These are phyloP conservation scores for Arctia plantaginis DNA, from an alignment of 2,888 invertebrate genomes.

Conservation along the genomic window DNA sequence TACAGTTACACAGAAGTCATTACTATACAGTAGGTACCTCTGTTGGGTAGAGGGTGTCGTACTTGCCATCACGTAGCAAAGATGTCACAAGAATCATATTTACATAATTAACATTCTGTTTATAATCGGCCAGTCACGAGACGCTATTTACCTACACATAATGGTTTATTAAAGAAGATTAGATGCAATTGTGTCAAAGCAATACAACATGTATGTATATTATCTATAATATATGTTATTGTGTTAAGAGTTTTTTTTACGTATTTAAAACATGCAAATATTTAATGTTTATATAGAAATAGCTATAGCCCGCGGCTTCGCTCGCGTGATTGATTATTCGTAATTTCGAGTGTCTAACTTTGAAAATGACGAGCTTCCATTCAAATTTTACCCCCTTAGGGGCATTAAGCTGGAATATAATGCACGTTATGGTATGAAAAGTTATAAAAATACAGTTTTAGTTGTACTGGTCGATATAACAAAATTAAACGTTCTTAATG, in stretches of 20 bases:
- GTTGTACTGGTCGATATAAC: not conserved
- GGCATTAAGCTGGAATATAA: too few relatives aligned
- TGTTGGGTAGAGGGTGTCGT: conserved; percentile 38
- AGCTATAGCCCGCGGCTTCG: not conserved
- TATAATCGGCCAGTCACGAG: conserved; percentile 43
- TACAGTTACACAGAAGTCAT: conserved; percentile 21
- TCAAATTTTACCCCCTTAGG: too few relatives aligned
- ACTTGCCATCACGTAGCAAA: conserved; percentile 62
- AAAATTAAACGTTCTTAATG: not conserved
- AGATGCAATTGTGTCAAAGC: conserved; percentile 21
- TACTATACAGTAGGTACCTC: conserved; percentile 8
- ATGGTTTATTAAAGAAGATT: conserved; percentile 39
- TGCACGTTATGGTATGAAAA: too few relatives aligned
- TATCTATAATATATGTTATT: not conserved
- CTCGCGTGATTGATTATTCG: too few relatives aligned
- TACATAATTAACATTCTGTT: conserved; percentile 57
- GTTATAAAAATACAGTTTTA: too few relatives aligned
- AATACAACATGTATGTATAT: not conserved
- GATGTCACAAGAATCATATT: conserved; percentile 57
- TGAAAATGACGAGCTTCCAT: too few relatives aligned
- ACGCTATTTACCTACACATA: conserved; percentile 40
- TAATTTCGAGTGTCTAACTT: too few relatives aligned
- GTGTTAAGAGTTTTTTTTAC: not conserved
- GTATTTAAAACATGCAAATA: not conserved
- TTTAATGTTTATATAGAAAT: not conserved